These are phyloP conservation scores for Semnornis frantzii DNA, from an alignment of 2,113 vertebrate species.

Conservation along the genomic window DNA sequence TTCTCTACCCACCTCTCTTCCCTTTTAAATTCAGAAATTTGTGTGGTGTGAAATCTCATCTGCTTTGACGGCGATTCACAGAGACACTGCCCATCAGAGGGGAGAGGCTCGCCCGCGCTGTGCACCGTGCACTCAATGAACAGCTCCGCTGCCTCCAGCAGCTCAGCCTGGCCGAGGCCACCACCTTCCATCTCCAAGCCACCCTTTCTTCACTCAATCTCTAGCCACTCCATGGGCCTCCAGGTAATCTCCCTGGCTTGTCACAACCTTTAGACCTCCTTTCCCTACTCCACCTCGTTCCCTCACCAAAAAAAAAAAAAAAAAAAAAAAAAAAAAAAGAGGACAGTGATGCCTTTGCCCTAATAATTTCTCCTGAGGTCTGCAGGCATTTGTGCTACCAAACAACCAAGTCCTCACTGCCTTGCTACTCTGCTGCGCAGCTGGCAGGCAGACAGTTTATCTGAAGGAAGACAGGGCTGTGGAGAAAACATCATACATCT, in stretches of 20 bases:
- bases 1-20: conserved; percentile 31
- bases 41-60: conserved; percentile 48
- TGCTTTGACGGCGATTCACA: conserved; percentile 1
- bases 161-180: accelerated
- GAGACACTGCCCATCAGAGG: conserved; percentile 5
- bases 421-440: not conserved
- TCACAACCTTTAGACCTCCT: not conserved
- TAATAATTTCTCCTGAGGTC: not conserved
- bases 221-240: not conserved
- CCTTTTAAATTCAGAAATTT: conserved; percentile 44
- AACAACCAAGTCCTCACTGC: not conserved
- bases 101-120: not conserved
- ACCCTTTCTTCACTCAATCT: not conserved
- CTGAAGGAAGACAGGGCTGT: not conserved
- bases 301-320: not conserved
- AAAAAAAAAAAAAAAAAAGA: too few species aligned
- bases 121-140: not conserved
- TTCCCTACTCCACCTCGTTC: not conserved
- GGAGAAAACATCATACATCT: not conserved
- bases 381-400: not conserved
- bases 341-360: not conserved
- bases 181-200: not conserved
- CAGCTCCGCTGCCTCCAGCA: not conserved
- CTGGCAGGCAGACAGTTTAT: not conserved
- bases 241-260: not conserved